Base-by-base conservation (phyloP, 2,888 invertebrate genomes). In the Apamea anceps region DNA sequence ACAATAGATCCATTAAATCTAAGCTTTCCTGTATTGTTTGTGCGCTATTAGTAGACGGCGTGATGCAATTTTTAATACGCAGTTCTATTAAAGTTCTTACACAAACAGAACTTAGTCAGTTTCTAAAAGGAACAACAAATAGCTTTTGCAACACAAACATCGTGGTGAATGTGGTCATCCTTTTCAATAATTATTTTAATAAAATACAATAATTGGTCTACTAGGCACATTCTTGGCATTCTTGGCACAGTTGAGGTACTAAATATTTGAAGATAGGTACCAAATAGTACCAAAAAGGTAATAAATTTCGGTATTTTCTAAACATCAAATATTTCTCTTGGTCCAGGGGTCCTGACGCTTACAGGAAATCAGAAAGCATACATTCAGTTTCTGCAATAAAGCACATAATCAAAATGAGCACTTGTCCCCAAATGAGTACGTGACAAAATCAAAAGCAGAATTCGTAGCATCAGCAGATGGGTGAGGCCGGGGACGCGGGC, bases 391-490 rank as follows among this genome's bases (percentile, higher is more conserved):
- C 62, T 54, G 62, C 57, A 74, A 32, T n/a, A 77, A 75, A 74
- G 48, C 6, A 70, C 37, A 32, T 48, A 32, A 63, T 77, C 62
- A 60, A 80, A 81, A 85, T 72, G 74, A 51, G 67, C 66, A 67
- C 83, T 81, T 79, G 62, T 75, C 65, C 72, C 75, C 60, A 83
- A 83, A 85, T 82, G 80, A 66, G 81, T 88, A 79, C 89, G 90
- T 89, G 90, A 87, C 87, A 74, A 85, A 85, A 85, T 84, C 81
- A 89, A 88, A 90, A 75, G 81, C 73, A 60, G 73, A 83, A 78
- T 85, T 84, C 74, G 79, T 82, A 77, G 80, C 72, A 77, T 86
- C 84, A 85, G 87, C 90, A 81, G 80, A 82, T 82, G 90, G 81
- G 87, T 66, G 71, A 72, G 72, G 10, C 18, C 57, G 77, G 80